Percentiles rank a stretch among this genome's conserved stretches.
Evolutionary conservation across 2,113 vertebrate genomes (phyloP).

Genomic region (Hippocampus guttulatus): DNA sequence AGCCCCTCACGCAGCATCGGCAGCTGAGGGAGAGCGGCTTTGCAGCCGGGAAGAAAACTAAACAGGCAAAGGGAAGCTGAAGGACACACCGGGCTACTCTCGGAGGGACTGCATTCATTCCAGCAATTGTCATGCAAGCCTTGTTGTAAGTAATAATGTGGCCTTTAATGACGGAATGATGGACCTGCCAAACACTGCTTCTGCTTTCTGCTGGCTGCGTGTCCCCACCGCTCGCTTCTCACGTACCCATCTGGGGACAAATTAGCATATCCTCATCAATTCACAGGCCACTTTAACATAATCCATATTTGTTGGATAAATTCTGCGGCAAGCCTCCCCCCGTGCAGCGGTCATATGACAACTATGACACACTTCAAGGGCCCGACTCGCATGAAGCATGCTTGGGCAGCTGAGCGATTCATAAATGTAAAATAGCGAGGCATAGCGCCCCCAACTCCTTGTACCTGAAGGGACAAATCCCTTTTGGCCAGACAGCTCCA

Average conservation of each 20-base stretch:
- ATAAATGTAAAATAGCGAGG: conserved; percentile 88
- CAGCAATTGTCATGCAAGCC: conserved; percentile 96
- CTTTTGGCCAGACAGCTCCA: conserved; percentile 86
- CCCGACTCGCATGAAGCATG: conserved; percentile 82
- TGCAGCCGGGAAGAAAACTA: conserved; percentile 57
- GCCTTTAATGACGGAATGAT: conserved; percentile 99
- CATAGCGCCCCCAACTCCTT: conserved; percentile 72
- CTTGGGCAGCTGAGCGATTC: conserved; percentile 97
- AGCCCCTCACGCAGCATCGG: conserved; percentile 55
- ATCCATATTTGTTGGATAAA: conserved; percentile 99
- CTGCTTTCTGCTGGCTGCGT: conserved; percentile 84
- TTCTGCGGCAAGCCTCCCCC: conserved; percentile 81
- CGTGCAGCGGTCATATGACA: conserved; percentile 84
- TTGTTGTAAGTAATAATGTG: conserved; percentile 99
- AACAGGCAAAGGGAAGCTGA: conserved; percentile 52
- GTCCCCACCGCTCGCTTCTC: conserved; percentile 82
- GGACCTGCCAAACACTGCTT: conserved; percentile 98
- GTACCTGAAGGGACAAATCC: conserved; percentile 92
- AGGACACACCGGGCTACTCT: conserved; percentile 69
- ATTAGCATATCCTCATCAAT: conserved; percentile 99
- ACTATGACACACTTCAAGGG: conserved; percentile 87
- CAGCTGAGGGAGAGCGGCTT: conserved; percentile 42
- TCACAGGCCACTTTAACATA: conserved; percentile 97
- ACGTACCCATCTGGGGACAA: conserved; percentile 92
- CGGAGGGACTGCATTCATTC: conserved; percentile 74